Percentiles rank a stretch among this genome's conserved stretches.
These are phyloP conservation scores for Zophobas morio DNA, from an alignment of 1,140 invertebrate genomes.

Conservation along the genomic window DNA sequence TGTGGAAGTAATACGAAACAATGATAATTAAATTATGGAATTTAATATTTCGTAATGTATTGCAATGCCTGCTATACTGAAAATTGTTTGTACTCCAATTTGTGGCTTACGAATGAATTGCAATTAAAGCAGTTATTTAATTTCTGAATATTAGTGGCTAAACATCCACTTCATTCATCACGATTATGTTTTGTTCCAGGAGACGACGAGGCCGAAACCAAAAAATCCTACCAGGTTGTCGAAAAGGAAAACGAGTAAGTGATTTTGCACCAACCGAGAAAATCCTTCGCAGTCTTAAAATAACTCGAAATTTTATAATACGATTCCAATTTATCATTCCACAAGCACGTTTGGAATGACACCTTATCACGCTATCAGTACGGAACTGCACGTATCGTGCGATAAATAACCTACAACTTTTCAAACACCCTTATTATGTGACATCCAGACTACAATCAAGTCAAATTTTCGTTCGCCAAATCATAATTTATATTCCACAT, in stretches of 20 bases:
- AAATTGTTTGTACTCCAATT: slow-evolving; percentile 16
- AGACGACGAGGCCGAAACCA: slow-evolving; percentile 54
- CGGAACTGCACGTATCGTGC: too few relatives aligned
- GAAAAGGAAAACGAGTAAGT: slow-evolving; percentile 60
- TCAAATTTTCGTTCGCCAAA: too few relatives aligned
- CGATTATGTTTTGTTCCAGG: slow-evolving; percentile 4
- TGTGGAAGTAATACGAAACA: slow-evolving; percentile 26
- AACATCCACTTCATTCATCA: neutral
- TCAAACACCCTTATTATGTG: too few relatives aligned
- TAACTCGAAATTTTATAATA: neutral
- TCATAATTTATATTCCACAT: neutral
- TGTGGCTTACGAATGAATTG: slow-evolving; percentile 18
- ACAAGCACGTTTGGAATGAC: too few relatives aligned
- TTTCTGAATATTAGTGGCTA: neutral
- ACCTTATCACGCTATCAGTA: too few relatives aligned
- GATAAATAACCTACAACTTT: too few relatives aligned
- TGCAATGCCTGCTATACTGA: slow-evolving; percentile 10
- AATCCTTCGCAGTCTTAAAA: neutral
- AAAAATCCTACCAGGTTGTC: slow-evolving; percentile 58
- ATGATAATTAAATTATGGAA: slow-evolving; percentile 31
- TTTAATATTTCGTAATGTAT: slow-evolving; percentile 18
- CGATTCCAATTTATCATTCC: neutral
- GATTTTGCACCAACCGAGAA: slow-evolving; percentile 4
- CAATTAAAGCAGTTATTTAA: slow-evolving; percentile 8
- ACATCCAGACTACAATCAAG: too few relatives aligned